Conservation (phyloP, 2,113 vertebrate genomes). For the Terrapene triunguis region DNA sequence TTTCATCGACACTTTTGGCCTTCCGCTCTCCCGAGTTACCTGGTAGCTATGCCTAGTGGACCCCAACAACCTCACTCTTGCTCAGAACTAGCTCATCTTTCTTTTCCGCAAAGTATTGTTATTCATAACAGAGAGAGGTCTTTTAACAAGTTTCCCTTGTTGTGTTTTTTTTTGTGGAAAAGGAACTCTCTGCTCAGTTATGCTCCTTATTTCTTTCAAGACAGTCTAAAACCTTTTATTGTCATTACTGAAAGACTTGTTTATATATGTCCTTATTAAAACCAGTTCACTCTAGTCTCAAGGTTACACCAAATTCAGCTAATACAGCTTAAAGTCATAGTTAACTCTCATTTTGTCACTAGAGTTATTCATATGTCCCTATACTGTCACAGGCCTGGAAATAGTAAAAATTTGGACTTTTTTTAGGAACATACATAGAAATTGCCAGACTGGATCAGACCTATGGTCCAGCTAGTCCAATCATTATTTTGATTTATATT, state of each 20-base stretch:
- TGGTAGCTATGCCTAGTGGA: too few relatives aligned
- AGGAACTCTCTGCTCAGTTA: neutral
- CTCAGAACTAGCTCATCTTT: too few relatives aligned
- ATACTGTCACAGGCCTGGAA: neutral
- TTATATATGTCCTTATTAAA: neutral
- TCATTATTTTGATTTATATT: neutral
- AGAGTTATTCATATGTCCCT: neutral
- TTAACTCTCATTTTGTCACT: neutral
- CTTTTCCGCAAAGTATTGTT: too few relatives aligned
- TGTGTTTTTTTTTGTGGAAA: neutral
- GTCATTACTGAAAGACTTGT: neutral
- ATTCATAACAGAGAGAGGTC: too few relatives aligned
- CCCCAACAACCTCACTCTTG: too few relatives aligned
- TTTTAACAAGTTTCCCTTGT: too few relatives aligned
- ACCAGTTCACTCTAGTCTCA: neutral
- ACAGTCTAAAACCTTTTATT: neutral
- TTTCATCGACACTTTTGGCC: too few relatives aligned
- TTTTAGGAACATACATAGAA: too few relatives aligned
- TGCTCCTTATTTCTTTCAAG: neutral
- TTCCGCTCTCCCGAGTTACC: too few relatives aligned
- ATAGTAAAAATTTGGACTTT: neutral
- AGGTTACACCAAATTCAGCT: neutral
- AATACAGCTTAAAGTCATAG: neutral
- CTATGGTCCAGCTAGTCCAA: neutral
- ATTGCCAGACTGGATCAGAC: neutral